Evolutionary conservation across 2,888 invertebrate genomes (phyloP), one percentile per base, ranked within the genome.

Genomic region (Mythimna ferrago): DNA sequence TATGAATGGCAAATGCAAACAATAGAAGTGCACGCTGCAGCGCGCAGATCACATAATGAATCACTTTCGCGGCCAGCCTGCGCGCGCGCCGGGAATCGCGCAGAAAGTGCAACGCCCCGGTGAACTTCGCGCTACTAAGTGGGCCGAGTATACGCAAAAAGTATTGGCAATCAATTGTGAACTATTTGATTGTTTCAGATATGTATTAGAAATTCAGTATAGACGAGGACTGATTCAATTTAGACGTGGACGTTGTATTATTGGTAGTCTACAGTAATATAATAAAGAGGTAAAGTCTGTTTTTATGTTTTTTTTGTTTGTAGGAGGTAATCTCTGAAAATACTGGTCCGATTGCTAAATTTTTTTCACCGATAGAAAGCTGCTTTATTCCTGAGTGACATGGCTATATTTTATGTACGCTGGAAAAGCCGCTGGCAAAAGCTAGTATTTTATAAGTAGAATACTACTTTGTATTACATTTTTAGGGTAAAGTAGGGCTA

Each of bases 51-150:
- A 80, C 81, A 87, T 87, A 88, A 91, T 91, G 92, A 94, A 94
- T 94, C 95, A 95, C 94, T 95, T 95, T 95, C 94, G 91, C 93
- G 87, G 82, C 71, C 72, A 74, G 56, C 63, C 71, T 83, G 83
- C 87, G 87, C 81, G 82, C 86, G 92, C 93, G 93, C 93, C 89
- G 86, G 85, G 89, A 89, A 89, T 91, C 90, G 89, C 91, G 91
- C 92, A 88, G 92, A 93, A 92, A 94, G 95, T 94, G 94, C 96
- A 95, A 94, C 89, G 95, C 90, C 95, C 95, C 87, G 92, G 82
- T 95, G 95, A 95, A 95, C 95, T 95, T 95, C 94, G 92, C 90
- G 91, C 91, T 90, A 90, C 91, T 92, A 93, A 94, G 90, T 93
- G 91, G 91, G 91, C 90, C 92, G 89, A 62, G 56, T 67, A 69